Evolutionary conservation across 2,113 vertebrate species (phyloP), one percentile per base, ranked within the genome.

Genomic region (Lophochroa leadbeateri): DNA sequence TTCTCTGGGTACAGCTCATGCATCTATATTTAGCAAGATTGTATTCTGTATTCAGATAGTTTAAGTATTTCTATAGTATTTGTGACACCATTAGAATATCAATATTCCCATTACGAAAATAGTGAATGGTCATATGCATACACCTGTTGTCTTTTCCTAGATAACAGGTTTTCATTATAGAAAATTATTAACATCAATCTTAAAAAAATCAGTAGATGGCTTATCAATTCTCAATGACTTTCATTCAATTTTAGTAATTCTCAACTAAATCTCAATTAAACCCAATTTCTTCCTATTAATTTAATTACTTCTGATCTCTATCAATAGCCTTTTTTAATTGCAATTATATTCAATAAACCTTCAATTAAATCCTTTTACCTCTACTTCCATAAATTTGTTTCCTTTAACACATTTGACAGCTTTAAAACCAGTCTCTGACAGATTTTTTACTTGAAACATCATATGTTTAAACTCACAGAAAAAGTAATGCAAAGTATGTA

Each of bases 291-390:
- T 94, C 65, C 18, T 47, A 67, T 93, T 98, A 96, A 90, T 96
- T 97, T 86, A 92, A 94, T 94, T 94, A 93, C 57, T 95, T 72
- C 19, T 88, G 43, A 64, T 94, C 82, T 82, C 44, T 87, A 93
- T 79, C 76, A 91, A 91, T 92, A 96, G 41, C 55, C 55, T 94
- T 94, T 92, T 93, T 97, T 97, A 94, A 97, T 87, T 97, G 94
- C 94, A 94, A 70, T 96, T 96, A 89, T 68, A 93, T 97, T 96
- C 71, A 97, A 85, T 97, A 92, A 96, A 84, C 14, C 37, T 96
- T 91, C 46, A 63, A 88, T 97, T 96, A 95, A 96, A 95, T 96
- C 24, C 49, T 80, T 86, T 94, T 93, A 93, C 88, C 77, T 82
- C 33, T 94, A 94, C 95, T 96, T 96, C 31, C 49, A 96, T 94